Evolutionary conservation across 2,113 vertebrate species (phyloP).

Genomic region (Monarcha castaneiventris): DNA sequence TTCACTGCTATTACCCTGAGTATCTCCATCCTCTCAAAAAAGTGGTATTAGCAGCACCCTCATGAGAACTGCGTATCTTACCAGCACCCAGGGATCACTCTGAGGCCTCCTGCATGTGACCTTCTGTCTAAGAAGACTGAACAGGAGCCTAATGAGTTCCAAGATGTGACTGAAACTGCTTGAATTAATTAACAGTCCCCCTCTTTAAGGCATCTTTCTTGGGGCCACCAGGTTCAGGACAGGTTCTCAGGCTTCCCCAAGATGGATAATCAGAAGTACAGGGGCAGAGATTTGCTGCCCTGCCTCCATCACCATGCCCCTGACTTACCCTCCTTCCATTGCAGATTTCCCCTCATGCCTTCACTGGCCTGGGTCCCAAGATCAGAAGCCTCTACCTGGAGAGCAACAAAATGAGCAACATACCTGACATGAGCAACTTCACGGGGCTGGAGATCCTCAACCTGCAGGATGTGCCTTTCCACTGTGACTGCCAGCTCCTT

Average conservation of each 20-base stretch:
- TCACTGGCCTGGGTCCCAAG: conserved; percentile 79
- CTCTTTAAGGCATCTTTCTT: not conserved
- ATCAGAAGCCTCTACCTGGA: conserved; percentile 87
- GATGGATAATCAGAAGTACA: not conserved
- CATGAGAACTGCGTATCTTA: not conserved
- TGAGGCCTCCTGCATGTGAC: not conserved
- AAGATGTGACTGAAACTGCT: not conserved
- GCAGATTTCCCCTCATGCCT: conserved; percentile 78
- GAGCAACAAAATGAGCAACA: conserved; percentile 81
- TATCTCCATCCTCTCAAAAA: not conserved
- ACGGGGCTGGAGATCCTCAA: conserved; percentile 86
- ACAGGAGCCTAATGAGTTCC: not conserved
- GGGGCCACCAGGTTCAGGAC: fast-evolving
- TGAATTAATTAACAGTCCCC: not conserved
- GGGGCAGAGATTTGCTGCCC: not conserved
- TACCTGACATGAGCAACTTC: conserved; percentile 78
- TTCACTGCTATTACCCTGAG: not conserved
- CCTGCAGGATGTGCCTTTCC: conserved; percentile 86
- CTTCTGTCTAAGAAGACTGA: not conserved
- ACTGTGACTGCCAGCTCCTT: conserved; percentile 88
- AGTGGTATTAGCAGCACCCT: not conserved
- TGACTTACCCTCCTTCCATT: not conserved
- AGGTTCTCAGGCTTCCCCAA: not conserved
- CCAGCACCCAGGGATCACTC: not conserved
- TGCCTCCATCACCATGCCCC: not conserved